These are phyloP conservation scores for Lepidurus couesii DNA, from an alignment of 1,140 invertebrate genomes.

Conservation along the genomic window DNA sequence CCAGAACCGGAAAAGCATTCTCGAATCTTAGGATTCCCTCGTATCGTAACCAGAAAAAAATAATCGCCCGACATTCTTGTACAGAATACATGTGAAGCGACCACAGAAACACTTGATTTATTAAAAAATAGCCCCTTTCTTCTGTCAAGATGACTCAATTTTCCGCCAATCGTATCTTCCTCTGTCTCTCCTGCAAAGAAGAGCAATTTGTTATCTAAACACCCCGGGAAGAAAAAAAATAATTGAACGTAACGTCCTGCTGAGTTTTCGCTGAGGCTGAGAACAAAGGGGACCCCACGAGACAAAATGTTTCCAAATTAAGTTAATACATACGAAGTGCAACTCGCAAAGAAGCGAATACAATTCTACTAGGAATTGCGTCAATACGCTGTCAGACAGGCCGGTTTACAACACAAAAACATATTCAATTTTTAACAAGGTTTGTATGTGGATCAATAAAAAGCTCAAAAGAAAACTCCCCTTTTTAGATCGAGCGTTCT, in stretches of 20 bases:
- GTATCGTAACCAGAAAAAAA: neutral
- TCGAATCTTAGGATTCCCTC: neutral
- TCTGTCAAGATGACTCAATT: slow-evolving; percentile 1
- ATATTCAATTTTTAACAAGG: slow-evolving; percentile 9
- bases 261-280: too few relatives aligned
- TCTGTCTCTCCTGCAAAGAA: neutral
- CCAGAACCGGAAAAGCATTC: slow-evolving; percentile 1
- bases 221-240: neutral
- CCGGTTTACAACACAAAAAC: neutral
- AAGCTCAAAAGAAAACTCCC: neutral
- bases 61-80: neutral
- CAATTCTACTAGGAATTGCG: neutral
- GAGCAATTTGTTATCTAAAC: slow-evolving; percentile 1
- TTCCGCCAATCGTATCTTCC: neutral
- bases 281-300: too few relatives aligned
- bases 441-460: neutral
- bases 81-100: neutral
- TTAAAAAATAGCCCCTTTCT: neutral
- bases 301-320: too few relatives aligned
- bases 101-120: neutral
- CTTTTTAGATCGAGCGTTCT: neutral
- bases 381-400: neutral
- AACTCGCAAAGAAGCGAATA: too few relatives aligned
- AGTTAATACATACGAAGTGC: too few relatives aligned
- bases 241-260: neutral